These are phyloP conservation scores for Chrysaora quinquecirrha DNA, from an alignment of 30 jellyfish, hydroid and myxozoan genomes.

Conservation along the genomic window DNA sequence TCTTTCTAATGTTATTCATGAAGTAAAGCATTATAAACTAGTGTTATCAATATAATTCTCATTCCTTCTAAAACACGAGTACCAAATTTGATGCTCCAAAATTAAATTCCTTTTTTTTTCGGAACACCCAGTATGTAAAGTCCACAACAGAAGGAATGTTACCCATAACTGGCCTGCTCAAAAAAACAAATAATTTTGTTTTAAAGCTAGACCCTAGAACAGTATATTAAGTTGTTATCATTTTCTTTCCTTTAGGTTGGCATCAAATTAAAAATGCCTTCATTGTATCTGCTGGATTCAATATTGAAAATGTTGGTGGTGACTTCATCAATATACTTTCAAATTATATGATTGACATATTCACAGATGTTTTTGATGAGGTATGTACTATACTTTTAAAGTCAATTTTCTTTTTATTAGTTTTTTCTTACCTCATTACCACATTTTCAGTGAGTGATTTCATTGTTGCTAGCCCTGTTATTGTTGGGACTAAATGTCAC, in stretches of 20 bases:
- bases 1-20: no score
- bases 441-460: background rate
- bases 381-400: conserved; percentile 45
- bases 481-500: background rate
- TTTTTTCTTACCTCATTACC: background rate
- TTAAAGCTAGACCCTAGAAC: no score
- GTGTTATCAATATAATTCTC: no score
- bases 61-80: no score
- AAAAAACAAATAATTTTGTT: no score
- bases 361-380: conserved; percentile 77
- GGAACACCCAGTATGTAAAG: no score
- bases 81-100: no score
- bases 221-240: no score
- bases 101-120: no score
- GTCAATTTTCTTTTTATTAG: background rate
- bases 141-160: no score
- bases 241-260: conserved; percentile 64
- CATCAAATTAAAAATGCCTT: conserved; percentile 72
- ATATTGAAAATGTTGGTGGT: conserved; percentile 90
- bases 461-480: background rate
- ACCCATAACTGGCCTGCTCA: no score
- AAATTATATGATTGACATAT: conserved; percentile 62
- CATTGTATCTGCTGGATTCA: conserved; percentile 95
- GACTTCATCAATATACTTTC: conserved; percentile 53
- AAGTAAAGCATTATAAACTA: no score